These are phyloP conservation scores for Meiosimyza decipiens DNA, from an alignment of 2,888 invertebrate species.

Conservation along the genomic window DNA sequence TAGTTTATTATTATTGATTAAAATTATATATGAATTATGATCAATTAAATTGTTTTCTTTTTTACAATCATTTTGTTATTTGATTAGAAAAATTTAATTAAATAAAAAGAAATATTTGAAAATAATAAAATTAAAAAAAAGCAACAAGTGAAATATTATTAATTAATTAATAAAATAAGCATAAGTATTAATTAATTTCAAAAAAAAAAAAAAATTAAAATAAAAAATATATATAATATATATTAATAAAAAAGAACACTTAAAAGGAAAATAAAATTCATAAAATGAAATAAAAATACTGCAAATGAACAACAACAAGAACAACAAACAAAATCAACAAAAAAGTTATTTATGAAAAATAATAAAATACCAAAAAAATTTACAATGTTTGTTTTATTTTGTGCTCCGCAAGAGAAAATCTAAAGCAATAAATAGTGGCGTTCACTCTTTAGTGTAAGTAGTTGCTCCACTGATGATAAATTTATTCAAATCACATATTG, in stretches of 20 bases:
- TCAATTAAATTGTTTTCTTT: constrained; percentile 26
- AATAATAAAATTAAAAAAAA: neutral
- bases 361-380: constrained; percentile 31
- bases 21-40: constrained; percentile 27
- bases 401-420: neutral
- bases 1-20: constrained; percentile 24
- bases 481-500: too few species aligned
- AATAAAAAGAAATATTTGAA: neutral
- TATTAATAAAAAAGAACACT: too few species aligned
- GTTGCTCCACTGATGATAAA: too few species aligned
- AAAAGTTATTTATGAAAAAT: constrained; percentile 35
- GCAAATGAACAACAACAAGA: constrained; percentile 22
- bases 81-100: constrained; percentile 19
- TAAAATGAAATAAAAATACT: constrained; percentile 21
- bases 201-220: constrained; percentile 22
- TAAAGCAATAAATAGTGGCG: too few species aligned
- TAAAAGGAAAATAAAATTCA: neutral
- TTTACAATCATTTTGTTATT: constrained; percentile 14
- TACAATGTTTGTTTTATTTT: neutral
- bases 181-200: constrained; percentile 25
- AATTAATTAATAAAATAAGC: constrained; percentile 25
- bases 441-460: too few species aligned
- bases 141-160: constrained; percentile 30
- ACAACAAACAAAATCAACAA: constrained; percentile 18
- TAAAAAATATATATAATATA: neutral